Percentiles rank a stretch among this genome's conserved stretches.
Evolutionary conservation across 1,140 invertebrate species (phyloP).

Genomic region (Brachionus sp.): DNA sequence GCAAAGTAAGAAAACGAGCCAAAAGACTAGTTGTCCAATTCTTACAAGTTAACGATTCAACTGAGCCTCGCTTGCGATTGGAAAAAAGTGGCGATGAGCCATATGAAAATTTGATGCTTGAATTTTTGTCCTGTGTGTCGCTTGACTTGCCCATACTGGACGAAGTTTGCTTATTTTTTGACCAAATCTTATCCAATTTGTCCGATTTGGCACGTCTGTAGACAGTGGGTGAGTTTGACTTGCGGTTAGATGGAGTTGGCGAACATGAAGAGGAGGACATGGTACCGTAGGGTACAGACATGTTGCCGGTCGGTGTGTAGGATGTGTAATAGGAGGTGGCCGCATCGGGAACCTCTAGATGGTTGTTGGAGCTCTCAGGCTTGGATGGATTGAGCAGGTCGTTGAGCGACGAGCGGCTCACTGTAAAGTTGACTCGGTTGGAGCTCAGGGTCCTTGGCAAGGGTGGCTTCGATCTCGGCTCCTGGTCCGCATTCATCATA

Average conservation of each 20-base stretch:
- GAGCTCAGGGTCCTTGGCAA: not conserved
- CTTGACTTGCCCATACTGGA: not conserved
- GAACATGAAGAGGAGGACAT: conserved; percentile 40
- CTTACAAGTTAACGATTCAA: conserved; percentile 45
- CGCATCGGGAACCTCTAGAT: conserved; percentile 2
- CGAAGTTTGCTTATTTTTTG: not conserved
- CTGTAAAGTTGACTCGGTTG: not conserved
- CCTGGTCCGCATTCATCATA: conserved; percentile 2
- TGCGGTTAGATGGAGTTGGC: not conserved
- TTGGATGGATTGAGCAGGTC: conserved; percentile 4
- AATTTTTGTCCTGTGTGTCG: not conserved
- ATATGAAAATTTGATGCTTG: not conserved
- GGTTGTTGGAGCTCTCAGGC: not conserved
- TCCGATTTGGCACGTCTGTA: conserved; percentile 16
- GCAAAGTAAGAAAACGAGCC: too few species aligned
- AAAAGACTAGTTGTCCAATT: not conserved
- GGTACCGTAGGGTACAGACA: not conserved
- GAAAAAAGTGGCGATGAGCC: conserved; percentile 22
- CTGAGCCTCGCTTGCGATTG: not conserved
- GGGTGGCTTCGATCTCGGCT: conserved; percentile 6
- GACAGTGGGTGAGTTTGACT: not conserved
- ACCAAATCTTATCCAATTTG: conserved; percentile 15
- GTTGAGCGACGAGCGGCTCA: not conserved
- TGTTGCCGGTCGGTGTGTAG: not conserved
- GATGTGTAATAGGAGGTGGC: conserved; percentile 21